Conservation (phyloP, 2,888 invertebrate species). For the Drosophila nigritarsus region DNA sequence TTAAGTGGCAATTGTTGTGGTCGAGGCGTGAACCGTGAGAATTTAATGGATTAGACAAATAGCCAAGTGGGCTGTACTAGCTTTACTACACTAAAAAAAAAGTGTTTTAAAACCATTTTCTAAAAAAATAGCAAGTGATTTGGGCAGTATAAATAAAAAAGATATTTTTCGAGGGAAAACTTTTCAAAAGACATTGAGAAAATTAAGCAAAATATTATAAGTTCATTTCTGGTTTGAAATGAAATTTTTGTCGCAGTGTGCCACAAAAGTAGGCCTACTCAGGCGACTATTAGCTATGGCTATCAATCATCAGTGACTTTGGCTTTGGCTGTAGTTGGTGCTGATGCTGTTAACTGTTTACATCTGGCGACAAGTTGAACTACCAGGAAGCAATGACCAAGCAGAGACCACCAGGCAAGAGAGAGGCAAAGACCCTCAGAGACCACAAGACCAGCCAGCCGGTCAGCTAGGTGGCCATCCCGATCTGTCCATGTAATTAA, state of each 20-base stretch:
- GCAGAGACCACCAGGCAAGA: slow-evolving; percentile 75
- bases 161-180: not conserved
- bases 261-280: slow-evolving; percentile 9
- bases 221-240: not conserved
- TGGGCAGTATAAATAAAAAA: not conserved
- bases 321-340: slow-evolving; percentile 38
- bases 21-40: slow-evolving; percentile 73
- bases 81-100: slow-evolving; percentile 1
- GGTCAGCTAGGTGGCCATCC: slow-evolving; percentile 15
- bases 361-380: slow-evolving; percentile 64
- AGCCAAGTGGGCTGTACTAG: slow-evolving; percentile 28
- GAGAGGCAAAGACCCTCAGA: slow-evolving; percentile 71
- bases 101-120: not conserved
- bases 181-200: not conserved
- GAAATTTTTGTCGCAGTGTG: not conserved
- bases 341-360: slow-evolving; percentile 67
- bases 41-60: slow-evolving; percentile 79
- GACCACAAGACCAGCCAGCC: slow-evolving; percentile 43
- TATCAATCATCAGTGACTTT: slow-evolving; percentile 70
- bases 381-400: slow-evolving; percentile 80
- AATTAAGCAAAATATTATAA: not conserved
- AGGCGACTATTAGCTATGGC: slow-evolving; percentile 53
- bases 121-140: not conserved
- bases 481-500: slow-evolving; percentile 73
- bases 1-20: slow-evolving; percentile 78